These are phyloP conservation scores for Atopsyche davidsoni DNA, from an alignment of 1,140 invertebrate genomes.

Conservation along the genomic window DNA sequence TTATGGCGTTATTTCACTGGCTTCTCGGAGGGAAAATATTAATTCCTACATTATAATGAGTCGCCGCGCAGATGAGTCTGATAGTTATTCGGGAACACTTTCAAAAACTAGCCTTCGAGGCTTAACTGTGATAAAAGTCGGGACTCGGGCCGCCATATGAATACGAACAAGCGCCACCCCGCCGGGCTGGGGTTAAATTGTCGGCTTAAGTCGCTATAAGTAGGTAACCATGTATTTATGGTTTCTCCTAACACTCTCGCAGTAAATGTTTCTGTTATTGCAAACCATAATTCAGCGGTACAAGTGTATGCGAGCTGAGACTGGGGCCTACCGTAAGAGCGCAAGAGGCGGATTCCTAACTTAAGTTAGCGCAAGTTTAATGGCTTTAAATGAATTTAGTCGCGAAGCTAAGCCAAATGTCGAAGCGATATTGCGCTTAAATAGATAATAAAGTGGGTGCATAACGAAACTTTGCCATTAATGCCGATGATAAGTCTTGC, in stretches of 20 bases:
- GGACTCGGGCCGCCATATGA: constrained; percentile 6
- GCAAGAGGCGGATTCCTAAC: constrained; percentile 13
- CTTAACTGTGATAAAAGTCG: constrained; percentile 6
- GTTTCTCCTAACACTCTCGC: constrained; percentile 20
- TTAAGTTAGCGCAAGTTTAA: constrained; percentile 8
- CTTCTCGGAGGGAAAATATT: too few relatives aligned
- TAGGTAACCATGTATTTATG: constrained; percentile 28
- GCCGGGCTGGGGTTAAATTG: constrained; percentile 21
- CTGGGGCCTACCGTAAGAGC: neutral
- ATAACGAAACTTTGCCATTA: too few relatives aligned
- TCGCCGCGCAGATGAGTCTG: neutral
- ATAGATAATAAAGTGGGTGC: too few relatives aligned
- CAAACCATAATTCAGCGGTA: constrained; percentile 24
- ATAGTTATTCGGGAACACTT: neutral
- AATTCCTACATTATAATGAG: neutral
- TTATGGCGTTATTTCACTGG: too few relatives aligned
- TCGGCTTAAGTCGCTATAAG: constrained; percentile 22
- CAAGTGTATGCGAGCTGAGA: constrained; percentile 1
- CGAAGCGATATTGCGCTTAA: constrained; percentile 8
- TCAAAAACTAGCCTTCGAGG: neutral
- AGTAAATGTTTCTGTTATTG: constrained; percentile 30
- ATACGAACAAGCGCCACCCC: constrained; percentile 2
- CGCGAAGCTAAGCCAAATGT: constrained; percentile 4
- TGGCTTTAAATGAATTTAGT: constrained; percentile 19
- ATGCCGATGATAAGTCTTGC: too few relatives aligned